Evolutionary conservation across 2,113 vertebrate genomes (phyloP), one percentile per base, ranked within the genome.

Genomic region (Lates calcarifer): DNA sequence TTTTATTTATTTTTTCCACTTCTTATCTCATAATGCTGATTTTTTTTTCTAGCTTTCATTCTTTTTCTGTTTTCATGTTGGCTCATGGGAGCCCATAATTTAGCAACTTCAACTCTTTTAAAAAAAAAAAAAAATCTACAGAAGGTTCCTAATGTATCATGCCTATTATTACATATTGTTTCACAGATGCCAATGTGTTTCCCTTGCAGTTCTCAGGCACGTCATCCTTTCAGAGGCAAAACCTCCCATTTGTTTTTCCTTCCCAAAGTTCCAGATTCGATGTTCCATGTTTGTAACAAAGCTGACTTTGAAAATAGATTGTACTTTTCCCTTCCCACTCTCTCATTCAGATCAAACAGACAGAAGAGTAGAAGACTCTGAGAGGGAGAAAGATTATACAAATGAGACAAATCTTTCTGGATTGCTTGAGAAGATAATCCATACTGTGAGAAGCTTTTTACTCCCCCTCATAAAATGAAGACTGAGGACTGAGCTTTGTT

Each of bases 371-470:
- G 24, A 61, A 6, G 28, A 43, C 49, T 71, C 45, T 67, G 58
- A 64, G 47, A 35, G 58, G n/a, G 55, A 69, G 31, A 53, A 49
- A 72, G 83, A 89, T 90, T 87, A 90, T 73, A 77, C 81, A 90
- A 86, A 93, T 81, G 73, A 91, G 61, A 79, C 63, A 51, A 83
- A 88, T 84, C 80, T 89, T 79, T 56, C 71, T 67, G 67, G 77
- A 77, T 77, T 71, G 20, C 58, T 74, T 10, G 45, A 68, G 64
- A 84, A 79, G 68, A 86, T 83, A 73, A 92, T 90, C 83, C 71
- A 71, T 60, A 66, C 22, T 53, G 62, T 81, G 70, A 51, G 75
- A 67, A 55, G 69, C 24, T 37, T 62, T 79, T 71, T 63, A 76
- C 47, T 75, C 24, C 39, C 77, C 39, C 26, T 68, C 63, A 49